Percentiles rank a stretch among this genome's conserved stretches.
phyloP scores from a whole-genome alignment of 2,797 vertebrate species.

The Cryptoprocta ferox region DNA sequence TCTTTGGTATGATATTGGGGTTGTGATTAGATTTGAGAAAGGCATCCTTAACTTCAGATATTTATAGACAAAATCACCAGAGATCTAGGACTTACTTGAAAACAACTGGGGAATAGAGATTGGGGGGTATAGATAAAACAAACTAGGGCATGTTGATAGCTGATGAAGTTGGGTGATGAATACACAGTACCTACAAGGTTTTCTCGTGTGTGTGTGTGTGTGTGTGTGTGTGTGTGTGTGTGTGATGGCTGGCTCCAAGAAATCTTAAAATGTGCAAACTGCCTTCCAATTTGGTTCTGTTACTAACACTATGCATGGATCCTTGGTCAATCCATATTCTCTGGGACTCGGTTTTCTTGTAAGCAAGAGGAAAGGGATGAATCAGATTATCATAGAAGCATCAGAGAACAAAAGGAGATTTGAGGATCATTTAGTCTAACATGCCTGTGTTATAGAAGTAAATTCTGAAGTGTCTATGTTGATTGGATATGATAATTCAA shows the following conservation, averaged over 20 bases:
- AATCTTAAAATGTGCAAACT: background rate
- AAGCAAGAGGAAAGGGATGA: background rate
- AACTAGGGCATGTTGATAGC: background rate
- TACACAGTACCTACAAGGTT: background rate
- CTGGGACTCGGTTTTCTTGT: background rate
- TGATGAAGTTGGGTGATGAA: background rate
- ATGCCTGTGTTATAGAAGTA: rapidly evolving
- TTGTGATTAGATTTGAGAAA: background rate
- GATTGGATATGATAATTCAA: background rate
- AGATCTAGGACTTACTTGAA: background rate
- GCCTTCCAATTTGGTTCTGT: background rate
- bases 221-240: too few relatives aligned
- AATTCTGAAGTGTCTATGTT: background rate
- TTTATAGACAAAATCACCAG: background rate
- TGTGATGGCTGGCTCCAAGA: background rate
- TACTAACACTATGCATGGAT: background rate
- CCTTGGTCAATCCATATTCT: background rate
- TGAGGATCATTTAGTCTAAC: background rate
- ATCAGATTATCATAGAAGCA: background rate
- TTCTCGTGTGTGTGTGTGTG: background rate
- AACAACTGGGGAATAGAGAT: background rate
- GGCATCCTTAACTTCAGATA: background rate
- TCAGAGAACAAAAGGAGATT: background rate
- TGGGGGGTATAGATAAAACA: background rate
- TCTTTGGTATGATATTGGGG: background rate